phyloP scores from a whole-genome alignment of 2,113 vertebrate genomes.

The Myiozetetes cayanensis region DNA sequence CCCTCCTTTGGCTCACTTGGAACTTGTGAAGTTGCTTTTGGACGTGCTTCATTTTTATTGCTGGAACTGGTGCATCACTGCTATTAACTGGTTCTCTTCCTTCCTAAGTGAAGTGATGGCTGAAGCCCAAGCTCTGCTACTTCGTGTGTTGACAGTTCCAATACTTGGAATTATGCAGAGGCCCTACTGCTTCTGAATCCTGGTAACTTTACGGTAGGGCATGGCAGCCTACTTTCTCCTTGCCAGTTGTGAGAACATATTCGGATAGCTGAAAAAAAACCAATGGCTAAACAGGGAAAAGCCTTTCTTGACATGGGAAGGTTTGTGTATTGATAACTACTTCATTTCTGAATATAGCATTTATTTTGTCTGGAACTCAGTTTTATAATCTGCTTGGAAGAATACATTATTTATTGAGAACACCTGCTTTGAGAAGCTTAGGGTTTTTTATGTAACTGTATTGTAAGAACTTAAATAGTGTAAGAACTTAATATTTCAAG shows the following conservation, averaged over 20 bases:
- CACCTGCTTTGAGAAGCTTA: background rate
- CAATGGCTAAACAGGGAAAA: background rate
- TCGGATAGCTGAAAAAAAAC: background rate
- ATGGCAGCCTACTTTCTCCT: background rate
- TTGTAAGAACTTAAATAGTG: background rate
- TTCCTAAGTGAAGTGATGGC: conserved; percentile 73
- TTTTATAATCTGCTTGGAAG: background rate
- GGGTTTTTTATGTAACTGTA: background rate
- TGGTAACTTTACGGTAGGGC: conserved; percentile 25
- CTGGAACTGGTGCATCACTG: conserved; percentile 72
- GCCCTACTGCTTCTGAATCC: conserved; percentile 16
- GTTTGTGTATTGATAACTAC: background rate
- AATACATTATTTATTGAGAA: background rate
- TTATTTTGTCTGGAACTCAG: background rate
- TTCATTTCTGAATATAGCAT: background rate
- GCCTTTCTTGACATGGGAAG: background rate
- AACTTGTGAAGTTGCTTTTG: conserved; percentile 76
- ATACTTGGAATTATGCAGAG: conserved; percentile 41
- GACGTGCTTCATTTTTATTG: conserved; percentile 66
- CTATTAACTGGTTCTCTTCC: conserved; percentile 75
- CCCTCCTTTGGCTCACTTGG: conserved; percentile 76
- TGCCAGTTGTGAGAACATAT: background rate
- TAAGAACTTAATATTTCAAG: too few relatives aligned
- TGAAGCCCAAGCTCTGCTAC: conserved; percentile 61
- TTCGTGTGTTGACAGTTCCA: conserved; percentile 68